Evolutionary conservation across 2,888 invertebrate species (phyloP).

Genomic region (Papilio gigon): DNA sequence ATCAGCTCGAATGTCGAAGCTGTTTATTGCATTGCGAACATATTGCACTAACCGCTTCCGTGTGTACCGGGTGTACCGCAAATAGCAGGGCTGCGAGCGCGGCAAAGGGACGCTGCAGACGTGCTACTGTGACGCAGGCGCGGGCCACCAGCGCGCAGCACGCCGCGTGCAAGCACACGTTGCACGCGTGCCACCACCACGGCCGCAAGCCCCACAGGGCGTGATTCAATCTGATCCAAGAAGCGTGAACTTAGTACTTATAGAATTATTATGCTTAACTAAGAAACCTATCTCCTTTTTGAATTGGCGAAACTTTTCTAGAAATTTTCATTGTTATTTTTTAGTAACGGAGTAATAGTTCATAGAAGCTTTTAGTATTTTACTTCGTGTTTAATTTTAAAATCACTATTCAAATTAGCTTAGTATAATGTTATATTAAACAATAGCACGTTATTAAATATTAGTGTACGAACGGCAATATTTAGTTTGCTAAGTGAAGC

Average conservation of each 20-base stretch:
- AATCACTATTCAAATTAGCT: too few species aligned
- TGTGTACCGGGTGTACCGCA: constrained; percentile 94
- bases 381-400: too few species aligned
- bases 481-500: background rate
- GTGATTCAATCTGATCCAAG: constrained; percentile 88
- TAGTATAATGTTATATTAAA: too few species aligned
- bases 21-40: background rate
- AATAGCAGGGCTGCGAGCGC: constrained; percentile 89
- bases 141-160: constrained; percentile 89
- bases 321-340: too few species aligned
- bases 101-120: constrained; percentile 86
- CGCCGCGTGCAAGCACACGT: constrained; percentile 88
- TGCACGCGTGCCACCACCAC: constrained; percentile 91
- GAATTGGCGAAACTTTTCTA: too few species aligned
- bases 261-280: too few species aligned
- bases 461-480: background rate
- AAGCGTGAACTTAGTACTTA: background rate
- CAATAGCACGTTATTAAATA: too few species aligned
- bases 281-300: too few species aligned
- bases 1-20: too few species aligned
- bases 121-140: constrained; percentile 86
- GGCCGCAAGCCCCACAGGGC: constrained; percentile 87
- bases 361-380: too few species aligned
- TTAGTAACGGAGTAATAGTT: too few species aligned
- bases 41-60: constrained; percentile 89